These are phyloP conservation scores for Mola mola DNA, from an alignment of 2,113 vertebrate genomes.

Conservation along the genomic window DNA sequence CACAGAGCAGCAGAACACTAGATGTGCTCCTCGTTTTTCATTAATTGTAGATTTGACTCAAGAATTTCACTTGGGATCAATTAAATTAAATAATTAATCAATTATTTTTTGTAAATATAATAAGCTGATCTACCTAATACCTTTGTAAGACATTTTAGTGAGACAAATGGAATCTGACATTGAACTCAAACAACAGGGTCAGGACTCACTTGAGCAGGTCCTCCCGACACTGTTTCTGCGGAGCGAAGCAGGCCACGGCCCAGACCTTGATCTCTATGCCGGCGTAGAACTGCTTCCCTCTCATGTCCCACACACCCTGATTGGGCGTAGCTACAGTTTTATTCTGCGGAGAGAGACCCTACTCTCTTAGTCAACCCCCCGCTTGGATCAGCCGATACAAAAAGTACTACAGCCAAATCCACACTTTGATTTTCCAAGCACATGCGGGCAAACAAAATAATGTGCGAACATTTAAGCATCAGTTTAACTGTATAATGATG, in stretches of 20 bases:
- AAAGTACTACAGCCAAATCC: neutral
- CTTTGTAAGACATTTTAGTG: too few relatives aligned
- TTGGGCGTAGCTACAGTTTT: conserved; percentile 99
- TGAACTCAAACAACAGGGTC: too few relatives aligned
- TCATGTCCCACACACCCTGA: conserved; percentile 99
- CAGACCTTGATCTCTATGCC: conserved; percentile 99
- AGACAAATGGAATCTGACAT: too few relatives aligned
- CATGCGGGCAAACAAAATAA: too few relatives aligned
- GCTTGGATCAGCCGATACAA: conserved; percentile 58
- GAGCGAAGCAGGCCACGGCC: conserved; percentile 98
- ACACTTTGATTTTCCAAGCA: neutral
- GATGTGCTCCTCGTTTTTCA: too few relatives aligned
- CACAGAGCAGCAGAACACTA: too few relatives aligned
- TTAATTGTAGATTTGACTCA: too few relatives aligned
- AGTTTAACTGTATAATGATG: neutral
- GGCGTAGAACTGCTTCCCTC: conserved; percentile 98
- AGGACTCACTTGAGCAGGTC: conserved; percentile 95
- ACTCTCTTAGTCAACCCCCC: conserved; percentile 81
- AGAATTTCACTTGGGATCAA: too few relatives aligned
- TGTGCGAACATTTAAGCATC: too few relatives aligned
- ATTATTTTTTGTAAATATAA: too few relatives aligned
- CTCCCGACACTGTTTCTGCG: conserved; percentile 98
- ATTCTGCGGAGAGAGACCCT: conserved; percentile 89
- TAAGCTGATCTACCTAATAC: too few relatives aligned
- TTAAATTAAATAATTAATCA: too few relatives aligned